Percentiles rank a stretch among this genome's conserved stretches.
phyloP scores from a whole-genome alignment of 2,797 vertebrate species.

The Prunella strophiata region DNA sequence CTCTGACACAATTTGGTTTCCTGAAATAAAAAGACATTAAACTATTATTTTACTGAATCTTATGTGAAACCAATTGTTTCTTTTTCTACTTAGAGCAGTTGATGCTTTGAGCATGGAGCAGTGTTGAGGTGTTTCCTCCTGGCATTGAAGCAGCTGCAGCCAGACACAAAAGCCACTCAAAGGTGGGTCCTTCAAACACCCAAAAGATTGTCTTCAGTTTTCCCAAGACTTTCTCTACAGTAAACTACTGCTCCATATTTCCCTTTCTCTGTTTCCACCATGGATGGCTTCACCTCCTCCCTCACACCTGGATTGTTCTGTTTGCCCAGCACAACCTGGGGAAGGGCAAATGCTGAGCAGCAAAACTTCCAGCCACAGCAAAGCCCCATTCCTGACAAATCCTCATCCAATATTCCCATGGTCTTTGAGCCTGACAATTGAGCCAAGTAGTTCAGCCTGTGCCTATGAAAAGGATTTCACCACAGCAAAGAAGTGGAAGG shows the following conservation, averaged over 20 bases:
- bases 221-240: background rate
- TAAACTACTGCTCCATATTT: background rate
- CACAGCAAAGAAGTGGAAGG: background rate
- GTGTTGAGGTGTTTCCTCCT: accelerated
- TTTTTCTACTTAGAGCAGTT: background rate
- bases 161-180: background rate
- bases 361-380: background rate
- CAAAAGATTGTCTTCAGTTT: background rate
- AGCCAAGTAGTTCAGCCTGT: background rate
- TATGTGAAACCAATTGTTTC: background rate
- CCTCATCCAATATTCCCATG: background rate
- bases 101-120: background rate
- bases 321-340: accelerated
- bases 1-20: background rate
- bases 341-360: background rate
- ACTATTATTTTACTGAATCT: background rate
- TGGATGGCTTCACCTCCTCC: background rate
- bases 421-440: background rate
- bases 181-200: accelerated
- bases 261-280: background rate
- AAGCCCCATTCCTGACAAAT: background rate
- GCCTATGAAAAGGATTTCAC: background rate
- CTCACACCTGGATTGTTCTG: background rate
- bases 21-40: background rate
- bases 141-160: background rate